phyloP scores from a whole-genome alignment of 2,113 vertebrate genomes.

The Upupa epops region DNA sequence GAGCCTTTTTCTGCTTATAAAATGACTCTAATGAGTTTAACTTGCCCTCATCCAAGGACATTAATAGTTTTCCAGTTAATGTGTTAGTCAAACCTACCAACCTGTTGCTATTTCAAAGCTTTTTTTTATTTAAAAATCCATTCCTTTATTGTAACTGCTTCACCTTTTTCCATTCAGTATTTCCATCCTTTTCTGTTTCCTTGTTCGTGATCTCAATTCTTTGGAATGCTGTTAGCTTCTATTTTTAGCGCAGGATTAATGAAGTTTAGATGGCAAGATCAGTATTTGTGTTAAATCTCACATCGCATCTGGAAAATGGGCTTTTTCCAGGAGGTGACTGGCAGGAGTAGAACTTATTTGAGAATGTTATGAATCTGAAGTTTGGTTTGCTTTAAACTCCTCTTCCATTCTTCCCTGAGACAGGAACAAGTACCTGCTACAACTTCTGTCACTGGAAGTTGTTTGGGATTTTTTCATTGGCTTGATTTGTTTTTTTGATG shows the following conservation, averaged over 20 bases:
- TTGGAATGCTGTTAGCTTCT: background rate
- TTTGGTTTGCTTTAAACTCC: background rate
- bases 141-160: background rate
- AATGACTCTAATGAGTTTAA: background rate
- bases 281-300: background rate
- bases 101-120: background rate
- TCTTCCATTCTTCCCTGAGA: background rate
- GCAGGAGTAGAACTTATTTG: background rate
- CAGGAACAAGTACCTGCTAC: background rate
- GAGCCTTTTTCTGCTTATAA: background rate
- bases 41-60: background rate
- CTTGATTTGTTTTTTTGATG: background rate
- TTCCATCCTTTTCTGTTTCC: background rate
- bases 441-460: background rate
- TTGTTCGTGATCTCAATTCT: background rate
- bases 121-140: background rate
- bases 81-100: background rate
- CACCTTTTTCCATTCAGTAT: background rate
- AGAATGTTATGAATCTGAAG: background rate
- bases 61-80: background rate
- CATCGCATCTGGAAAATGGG: background rate
- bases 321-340: background rate
- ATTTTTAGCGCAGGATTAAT: slow-evolving; percentile 14
- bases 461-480: background rate
- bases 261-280: background rate